phyloP scores from a whole-genome alignment of 1,140 invertebrate species.

The Rhagoletis zephyria region DNA sequence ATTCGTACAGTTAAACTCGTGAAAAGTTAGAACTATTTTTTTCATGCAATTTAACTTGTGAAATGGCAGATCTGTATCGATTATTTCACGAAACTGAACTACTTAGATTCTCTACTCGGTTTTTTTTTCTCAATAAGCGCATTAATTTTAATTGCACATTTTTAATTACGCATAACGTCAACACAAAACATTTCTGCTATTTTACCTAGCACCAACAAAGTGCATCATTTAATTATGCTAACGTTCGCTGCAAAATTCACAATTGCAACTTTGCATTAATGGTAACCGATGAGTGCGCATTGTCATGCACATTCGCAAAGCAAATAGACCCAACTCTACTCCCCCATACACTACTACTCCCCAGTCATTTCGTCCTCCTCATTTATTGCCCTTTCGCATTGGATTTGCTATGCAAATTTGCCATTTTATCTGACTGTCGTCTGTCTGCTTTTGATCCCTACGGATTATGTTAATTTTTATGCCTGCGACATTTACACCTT shows the following conservation, averaged over 20 bases:
- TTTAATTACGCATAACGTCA: neutral
- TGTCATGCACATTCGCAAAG: slow-evolving; percentile 8
- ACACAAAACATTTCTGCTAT: neutral
- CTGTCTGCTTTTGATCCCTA: slow-evolving; percentile 42
- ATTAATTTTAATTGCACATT: slow-evolving; percentile 4
- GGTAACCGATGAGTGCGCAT: neutral
- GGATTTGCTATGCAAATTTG: slow-evolving; percentile 24
- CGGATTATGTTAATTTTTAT: slow-evolving; percentile 51
- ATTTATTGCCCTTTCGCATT: neutral
- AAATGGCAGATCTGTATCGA: too few species aligned
- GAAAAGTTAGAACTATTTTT: neutral
- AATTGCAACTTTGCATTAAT: neutral
- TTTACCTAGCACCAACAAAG: neutral
- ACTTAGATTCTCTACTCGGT: too few species aligned
- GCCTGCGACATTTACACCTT: neutral
- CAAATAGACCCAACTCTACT: too few species aligned
- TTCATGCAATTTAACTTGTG: too few species aligned
- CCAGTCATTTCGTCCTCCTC: neutral
- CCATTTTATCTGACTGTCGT: slow-evolving; percentile 28
- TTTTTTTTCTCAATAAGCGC: neutral
- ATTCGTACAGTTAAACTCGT: neutral
- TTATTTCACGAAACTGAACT: too few species aligned
- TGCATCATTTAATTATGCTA: slow-evolving; percentile 41
- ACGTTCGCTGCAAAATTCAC: neutral
- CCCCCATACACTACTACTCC: neutral